Evolutionary conservation across 2,888 invertebrate species (phyloP).

Genomic region (Argyresthia albistria): DNA sequence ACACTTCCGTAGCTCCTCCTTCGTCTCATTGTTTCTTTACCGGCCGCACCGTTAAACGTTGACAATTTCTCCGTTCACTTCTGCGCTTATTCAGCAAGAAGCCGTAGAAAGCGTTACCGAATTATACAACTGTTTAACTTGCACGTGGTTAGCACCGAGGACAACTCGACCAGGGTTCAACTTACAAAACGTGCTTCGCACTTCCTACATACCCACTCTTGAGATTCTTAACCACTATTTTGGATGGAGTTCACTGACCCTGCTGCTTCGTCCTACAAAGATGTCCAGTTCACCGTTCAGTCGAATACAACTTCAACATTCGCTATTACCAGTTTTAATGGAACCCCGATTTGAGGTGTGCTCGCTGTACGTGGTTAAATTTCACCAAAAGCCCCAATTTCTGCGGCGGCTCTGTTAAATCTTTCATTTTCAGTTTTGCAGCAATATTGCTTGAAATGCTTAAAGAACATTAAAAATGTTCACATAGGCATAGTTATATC

Average conservation of each 20-base stretch:
- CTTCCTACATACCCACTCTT: background rate
- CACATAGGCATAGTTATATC: no score
- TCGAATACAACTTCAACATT: background rate
- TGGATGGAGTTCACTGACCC: constrained; percentile 42
- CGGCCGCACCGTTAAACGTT: constrained; percentile 40
- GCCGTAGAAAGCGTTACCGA: constrained; percentile 55
- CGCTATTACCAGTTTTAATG: background rate
- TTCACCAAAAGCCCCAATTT: no score
- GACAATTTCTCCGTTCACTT: constrained; percentile 62
- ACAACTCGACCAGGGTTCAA: no score
- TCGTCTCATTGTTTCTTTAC: constrained; percentile 23
- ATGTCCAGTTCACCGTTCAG: constrained; percentile 17
- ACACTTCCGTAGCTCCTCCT: background rate
- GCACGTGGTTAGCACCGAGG: constrained; percentile 6
- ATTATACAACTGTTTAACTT: constrained; percentile 53
- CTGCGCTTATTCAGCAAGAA: constrained; percentile 45
- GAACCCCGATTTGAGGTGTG: no score
- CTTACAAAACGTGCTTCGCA: background rate
- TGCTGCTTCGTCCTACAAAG: constrained; percentile 32
- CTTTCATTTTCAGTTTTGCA: no score
- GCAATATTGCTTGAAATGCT: no score
- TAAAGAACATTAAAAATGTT: no score
- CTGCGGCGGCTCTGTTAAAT: no score
- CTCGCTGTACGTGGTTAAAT: no score
- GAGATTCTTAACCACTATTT: constrained; percentile 19